Conservation (phyloP, 2,113 vertebrate genomes). For the Brienomyrus brachyistius region DNA sequence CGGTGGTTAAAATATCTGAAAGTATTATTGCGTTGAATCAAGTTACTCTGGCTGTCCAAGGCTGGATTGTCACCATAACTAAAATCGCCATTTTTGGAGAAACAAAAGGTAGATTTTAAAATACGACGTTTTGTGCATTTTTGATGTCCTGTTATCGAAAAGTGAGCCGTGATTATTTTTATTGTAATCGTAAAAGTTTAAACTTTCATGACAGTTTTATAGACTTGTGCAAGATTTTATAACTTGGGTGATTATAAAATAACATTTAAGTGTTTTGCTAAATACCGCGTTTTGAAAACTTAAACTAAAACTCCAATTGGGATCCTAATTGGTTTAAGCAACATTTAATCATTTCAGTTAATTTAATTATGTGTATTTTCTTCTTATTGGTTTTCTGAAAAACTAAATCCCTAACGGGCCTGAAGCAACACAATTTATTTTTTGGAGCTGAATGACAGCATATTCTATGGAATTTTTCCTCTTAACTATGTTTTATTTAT, state of each 20-base stretch:
- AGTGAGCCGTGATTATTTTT: neutral
- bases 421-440: neutral
- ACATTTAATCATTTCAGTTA: neutral
- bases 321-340: neutral
- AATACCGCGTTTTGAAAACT: neutral
- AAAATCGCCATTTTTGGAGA: conserved; percentile 17
- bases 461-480: neutral
- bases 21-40: neutral
- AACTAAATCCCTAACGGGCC: neutral
- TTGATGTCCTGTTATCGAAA: neutral
- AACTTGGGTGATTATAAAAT: neutral
- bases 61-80: neutral
- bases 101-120: neutral
- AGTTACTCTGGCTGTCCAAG: neutral
- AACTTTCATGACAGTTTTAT: neutral
- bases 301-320: neutral
- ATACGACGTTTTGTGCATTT: neutral
- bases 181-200: neutral
- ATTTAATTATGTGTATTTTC: neutral
- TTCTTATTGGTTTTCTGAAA: neutral
- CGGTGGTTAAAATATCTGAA: neutral
- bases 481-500: neutral
- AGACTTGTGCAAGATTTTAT: neutral
- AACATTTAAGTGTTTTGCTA: neutral
- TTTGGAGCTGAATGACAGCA: neutral